Base-by-base conservation (phyloP, 2,888 invertebrate genomes). In the Willowsia nigromaculata region DNA sequence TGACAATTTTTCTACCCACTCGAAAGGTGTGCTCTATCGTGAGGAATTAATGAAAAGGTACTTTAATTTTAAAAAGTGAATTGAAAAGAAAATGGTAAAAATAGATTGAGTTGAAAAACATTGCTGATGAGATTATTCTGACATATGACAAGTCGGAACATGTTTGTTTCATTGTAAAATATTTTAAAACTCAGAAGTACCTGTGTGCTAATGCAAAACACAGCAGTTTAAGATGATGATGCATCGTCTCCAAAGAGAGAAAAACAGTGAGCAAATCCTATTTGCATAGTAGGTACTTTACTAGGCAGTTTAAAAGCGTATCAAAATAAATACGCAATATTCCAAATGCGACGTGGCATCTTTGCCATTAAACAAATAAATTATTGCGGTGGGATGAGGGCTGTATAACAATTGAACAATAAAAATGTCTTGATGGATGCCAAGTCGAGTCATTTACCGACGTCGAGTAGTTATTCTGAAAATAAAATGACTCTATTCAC, bases 81-180 rank as follows among this genome's bases (percentile, higher is more conserved):
- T 76, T 50, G 50, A 74, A 43, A 43, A 47, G 47, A 27, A 71
- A 71, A 33, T 53, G 50, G 53, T 76, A 76, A 76, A 76, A 76
- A 76, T 76, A 76, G 30, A 76, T 53, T 40, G 68, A 71, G 68
- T 13, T 40, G 40, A 68, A n/a, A n/a, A n/a, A n/a, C n/a, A n/a
- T n/a, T 25, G 76, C 27, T 76, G 76, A 76, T 53, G 76, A 50
- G 76, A 76, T 76, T 76, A 76, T 30, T 53, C 50, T 27, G 47
- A 30, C 76, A 53, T 76, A 53, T 76, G 76, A 76, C 76, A 76
- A 53, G 76, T 76, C 76, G 47, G 50, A 76, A 76, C 76, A 50
- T 76, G 53, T 76, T 76, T 76, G 53, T 76, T 50, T 76, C 76
- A 76, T 76, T 76, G 76, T 76, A 50, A 76, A 76, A 50, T 25